Evolutionary conservation across 2,888 invertebrate genomes (phyloP), one percentile per base, ranked within the genome.

Genomic region (Hyposoter didymator): DNA sequence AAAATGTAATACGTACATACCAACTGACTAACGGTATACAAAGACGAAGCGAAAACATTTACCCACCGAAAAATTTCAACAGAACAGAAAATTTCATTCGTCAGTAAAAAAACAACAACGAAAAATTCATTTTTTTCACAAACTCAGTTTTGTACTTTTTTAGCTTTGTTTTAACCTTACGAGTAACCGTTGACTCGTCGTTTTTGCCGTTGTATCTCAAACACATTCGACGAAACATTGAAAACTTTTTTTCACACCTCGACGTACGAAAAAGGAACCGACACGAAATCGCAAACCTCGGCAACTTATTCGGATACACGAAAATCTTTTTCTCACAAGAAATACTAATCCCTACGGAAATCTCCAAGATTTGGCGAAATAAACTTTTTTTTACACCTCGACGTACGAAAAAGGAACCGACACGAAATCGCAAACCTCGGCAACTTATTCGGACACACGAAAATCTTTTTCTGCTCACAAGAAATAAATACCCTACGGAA

Each of bases 121-220:
- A 78, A 22, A 64, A 84, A 81, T 39, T 49, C 55, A 66, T 64
- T 72, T 35, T 39, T 35, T 79, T 79, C 7, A 81, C 78, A 79
- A 76, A 84, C 69, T 83, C 80, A 78, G 76, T 67, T 87, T 88
- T 88, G 86, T 88, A 88, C 85, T 88, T 76, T 78, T 67, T 35
- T 78, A 45, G 39, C 19, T 69, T 64, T 35, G 14, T 66, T 47
- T 39, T 79, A 2, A 22, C 22, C 43, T 70, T 49, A 62, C 70
- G 12, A 19, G 32, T 70, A 62, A 70, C 62, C 35, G 70, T 62
- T 49, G 69, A 78, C 39, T 49, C 43, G 78, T 17, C 59, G 59
- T 47, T 70, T 70, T 47, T 62, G n/a, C n/a, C n/a, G n/a, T n/a
- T n/a, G n/a, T n/a, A n/a, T n/a, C 59, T 22, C 22, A 10, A 52